A percentile compares a stretch with the other conserved stretches of the same genome.
Conservation (phyloP, 2,113 vertebrate genomes). For the Thunnus maccoyii region DNA sequence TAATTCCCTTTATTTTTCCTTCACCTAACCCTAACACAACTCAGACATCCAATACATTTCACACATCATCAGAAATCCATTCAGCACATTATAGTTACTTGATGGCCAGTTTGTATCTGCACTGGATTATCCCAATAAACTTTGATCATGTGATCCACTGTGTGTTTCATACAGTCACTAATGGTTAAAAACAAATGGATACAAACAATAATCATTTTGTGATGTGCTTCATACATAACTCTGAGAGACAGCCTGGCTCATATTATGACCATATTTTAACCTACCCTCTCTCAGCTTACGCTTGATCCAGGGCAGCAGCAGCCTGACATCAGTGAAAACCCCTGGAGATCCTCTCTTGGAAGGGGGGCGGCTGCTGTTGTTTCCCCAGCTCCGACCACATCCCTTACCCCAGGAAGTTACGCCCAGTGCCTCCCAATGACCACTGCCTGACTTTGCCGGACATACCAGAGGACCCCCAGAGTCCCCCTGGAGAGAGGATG, state of each 20-base stretch:
- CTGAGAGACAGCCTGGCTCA: neutral
- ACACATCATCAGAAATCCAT: too few relatives aligned
- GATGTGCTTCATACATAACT: neutral
- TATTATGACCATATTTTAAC: neutral
- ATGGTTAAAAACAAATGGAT: neutral
- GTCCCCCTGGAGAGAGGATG: constrained; percentile 85
- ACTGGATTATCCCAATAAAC: neutral
- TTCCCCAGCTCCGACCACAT: constrained; percentile 89
- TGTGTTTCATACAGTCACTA: neutral
- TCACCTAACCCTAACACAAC: neutral
- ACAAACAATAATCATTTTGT: neutral
- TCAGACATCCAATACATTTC: neutral
- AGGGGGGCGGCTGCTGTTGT: constrained; percentile 77
- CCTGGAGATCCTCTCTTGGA: constrained; percentile 87
- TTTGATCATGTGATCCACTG: neutral
- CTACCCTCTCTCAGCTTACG: constrained; percentile 71
- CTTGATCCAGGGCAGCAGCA: constrained; percentile 88
- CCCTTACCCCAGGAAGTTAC: constrained; percentile 93
- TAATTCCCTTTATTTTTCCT: too few relatives aligned
- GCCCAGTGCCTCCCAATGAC: constrained; percentile 87
- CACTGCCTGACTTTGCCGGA: constrained; percentile 74
- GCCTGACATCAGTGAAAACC: constrained; percentile 88
- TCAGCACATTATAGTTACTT: neutral
- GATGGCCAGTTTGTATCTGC: neutral
- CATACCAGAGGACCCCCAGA: constrained; percentile 91